These are phyloP conservation scores for Lithosia quadra DNA, from an alignment of 2,888 invertebrate genomes.

Conservation along the genomic window DNA sequence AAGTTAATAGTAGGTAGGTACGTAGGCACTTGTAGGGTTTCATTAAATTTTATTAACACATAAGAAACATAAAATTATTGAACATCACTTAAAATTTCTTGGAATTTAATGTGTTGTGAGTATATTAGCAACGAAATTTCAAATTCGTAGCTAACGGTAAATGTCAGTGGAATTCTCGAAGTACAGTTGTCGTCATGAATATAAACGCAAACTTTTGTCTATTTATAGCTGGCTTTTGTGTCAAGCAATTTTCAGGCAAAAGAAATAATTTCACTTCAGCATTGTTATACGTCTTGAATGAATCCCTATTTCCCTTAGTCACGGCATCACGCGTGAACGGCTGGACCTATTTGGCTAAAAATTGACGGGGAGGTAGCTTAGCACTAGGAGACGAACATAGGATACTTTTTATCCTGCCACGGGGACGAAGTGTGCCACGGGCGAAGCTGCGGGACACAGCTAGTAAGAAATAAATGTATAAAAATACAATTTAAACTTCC, in stretches of 20 bases:
- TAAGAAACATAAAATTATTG: neutral
- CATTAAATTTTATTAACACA: neutral
- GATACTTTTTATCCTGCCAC: too few relatives aligned
- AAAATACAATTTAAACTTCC: slow-evolving; percentile 3
- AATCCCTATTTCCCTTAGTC: too few relatives aligned
- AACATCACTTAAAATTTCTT: neutral
- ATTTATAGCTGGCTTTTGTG: slow-evolving; percentile 23
- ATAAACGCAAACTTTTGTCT: neutral
- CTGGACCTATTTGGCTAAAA: too few relatives aligned
- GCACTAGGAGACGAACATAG: too few relatives aligned
- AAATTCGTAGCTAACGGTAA: slow-evolving; percentile 38
- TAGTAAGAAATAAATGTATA: neutral
- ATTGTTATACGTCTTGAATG: too few relatives aligned
- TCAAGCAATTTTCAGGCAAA: neutral
- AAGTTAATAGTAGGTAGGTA: neutral
- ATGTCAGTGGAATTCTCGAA: slow-evolving; percentile 24
- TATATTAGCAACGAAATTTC: slow-evolving; percentile 2
- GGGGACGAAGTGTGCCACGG: too few relatives aligned
- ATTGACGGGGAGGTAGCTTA: too few relatives aligned
- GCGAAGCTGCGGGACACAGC: too few relatives aligned
- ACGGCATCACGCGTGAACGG: too few relatives aligned
- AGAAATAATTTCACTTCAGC: neutral
- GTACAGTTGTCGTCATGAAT: slow-evolving; percentile 9
- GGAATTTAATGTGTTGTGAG: neutral
- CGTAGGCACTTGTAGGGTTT: neutral